Percentiles rank a stretch among this genome's conserved stretches.
These are phyloP conservation scores for Callyntrura guangdongensis DNA, from an alignment of 2,888 invertebrate species.

Conservation along the genomic window DNA sequence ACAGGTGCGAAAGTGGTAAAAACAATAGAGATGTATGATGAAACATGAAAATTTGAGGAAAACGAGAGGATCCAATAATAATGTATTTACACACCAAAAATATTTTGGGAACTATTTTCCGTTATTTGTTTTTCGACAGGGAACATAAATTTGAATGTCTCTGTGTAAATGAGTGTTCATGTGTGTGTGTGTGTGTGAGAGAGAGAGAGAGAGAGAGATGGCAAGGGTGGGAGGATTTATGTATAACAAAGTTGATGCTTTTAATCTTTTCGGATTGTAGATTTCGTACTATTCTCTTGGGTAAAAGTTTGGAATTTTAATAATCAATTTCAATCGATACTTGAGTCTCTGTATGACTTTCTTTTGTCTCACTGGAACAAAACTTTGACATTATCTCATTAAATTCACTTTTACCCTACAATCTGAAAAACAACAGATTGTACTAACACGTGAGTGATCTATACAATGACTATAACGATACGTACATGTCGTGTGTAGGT, in stretches of 20 bases:
- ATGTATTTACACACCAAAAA: constrained; percentile 5
- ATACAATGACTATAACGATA: too few species aligned
- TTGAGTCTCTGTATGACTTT: constrained; percentile 31
- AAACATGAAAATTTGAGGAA: neutral
- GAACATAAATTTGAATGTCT: too few species aligned
- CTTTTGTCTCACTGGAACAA: neutral
- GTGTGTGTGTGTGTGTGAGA: too few species aligned
- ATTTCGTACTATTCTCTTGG: too few species aligned
- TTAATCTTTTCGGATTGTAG: too few species aligned
- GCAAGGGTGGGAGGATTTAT: too few species aligned
- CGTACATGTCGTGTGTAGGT: too few species aligned
- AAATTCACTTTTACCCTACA: neutral
- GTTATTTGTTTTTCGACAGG: neutral
- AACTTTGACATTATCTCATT: constrained; percentile 41
- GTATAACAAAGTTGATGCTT: neutral
- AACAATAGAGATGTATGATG: too few species aligned
- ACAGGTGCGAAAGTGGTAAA: too few species aligned
- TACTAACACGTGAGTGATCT: neutral
- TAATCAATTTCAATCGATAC: constrained; percentile 23
- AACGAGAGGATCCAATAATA: neutral
- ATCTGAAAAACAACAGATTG: neutral
- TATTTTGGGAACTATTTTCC: neutral
- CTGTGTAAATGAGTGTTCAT: too few species aligned
- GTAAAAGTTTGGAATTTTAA: neutral
- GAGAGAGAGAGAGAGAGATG: too few species aligned